phyloP scores from a whole-genome alignment of 2,888 invertebrate species.

The Brachypterus glaber region DNA sequence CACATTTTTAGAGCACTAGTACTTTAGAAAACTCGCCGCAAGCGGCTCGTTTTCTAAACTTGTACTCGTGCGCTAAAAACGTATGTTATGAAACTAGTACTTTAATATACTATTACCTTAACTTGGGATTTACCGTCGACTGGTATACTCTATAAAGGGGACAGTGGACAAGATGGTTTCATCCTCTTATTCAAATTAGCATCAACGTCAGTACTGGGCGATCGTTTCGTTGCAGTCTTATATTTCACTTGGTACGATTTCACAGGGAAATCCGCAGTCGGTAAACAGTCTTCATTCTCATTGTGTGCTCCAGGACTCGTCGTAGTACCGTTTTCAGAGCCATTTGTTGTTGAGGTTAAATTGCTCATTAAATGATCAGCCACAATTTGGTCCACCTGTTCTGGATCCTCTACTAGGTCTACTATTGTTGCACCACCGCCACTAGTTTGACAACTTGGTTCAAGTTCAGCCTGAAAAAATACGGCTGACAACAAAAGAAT shows the following conservation, averaged over 20 bases:
- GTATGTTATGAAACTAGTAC: too few relatives aligned
- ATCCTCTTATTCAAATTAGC: slow-evolving; percentile 24
- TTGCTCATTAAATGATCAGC: slow-evolving; percentile 57
- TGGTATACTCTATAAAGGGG: too few relatives aligned
- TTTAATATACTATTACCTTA: too few relatives aligned
- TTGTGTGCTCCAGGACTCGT: slow-evolving; percentile 21
- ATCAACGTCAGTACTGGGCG: slow-evolving; percentile 28
- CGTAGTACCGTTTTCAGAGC: slow-evolving; percentile 28
- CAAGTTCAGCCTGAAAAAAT: too few relatives aligned
- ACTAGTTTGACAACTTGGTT: too few relatives aligned
- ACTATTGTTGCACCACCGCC: too few relatives aligned
- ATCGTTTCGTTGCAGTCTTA: slow-evolving; percentile 29
- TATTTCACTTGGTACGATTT: slow-evolving; percentile 23
- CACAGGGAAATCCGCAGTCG: slow-evolving; percentile 20
- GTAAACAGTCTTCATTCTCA: slow-evolving; percentile 36
- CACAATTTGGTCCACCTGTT: slow-evolving; percentile 60
- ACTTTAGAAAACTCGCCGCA: too few relatives aligned
- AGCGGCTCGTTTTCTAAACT: too few relatives aligned
- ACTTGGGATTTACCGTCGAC: too few relatives aligned
- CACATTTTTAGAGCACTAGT: too few relatives aligned
- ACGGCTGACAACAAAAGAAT: too few relatives aligned
- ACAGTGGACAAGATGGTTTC: background rate
- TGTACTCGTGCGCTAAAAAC: too few relatives aligned
- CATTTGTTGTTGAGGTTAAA: slow-evolving; percentile 40
- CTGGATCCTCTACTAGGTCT: slow-evolving; percentile 59